Conservation (phyloP, 2,888 invertebrate species). For the Nematopogon swammerdamellus region DNA sequence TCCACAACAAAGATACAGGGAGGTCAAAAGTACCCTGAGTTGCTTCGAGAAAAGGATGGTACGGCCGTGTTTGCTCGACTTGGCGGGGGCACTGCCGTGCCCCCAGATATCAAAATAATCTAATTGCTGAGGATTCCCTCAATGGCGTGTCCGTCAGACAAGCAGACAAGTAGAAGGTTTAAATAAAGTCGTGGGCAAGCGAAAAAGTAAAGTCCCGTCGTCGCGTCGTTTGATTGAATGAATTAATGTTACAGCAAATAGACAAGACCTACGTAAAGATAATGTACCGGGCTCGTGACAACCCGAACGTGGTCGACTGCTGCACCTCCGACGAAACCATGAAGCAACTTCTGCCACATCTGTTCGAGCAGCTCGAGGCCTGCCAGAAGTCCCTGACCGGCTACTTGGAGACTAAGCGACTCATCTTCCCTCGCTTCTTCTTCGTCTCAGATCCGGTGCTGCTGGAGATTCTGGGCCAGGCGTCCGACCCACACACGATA, state of each 20-base stretch:
- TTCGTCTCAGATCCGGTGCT: conserved; percentile 89
- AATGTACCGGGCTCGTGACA: conserved; percentile 80
- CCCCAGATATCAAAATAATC: conserved; percentile 72
- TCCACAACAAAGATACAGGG: no score
- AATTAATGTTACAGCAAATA: conserved; percentile 55
- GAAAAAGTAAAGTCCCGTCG: no score
- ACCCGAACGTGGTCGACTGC: conserved; percentile 76
- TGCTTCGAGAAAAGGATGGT: no score
- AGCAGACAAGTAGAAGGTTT: no score
- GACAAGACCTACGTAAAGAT: conserved; percentile 87
- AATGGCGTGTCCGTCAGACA: no score
- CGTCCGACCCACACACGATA: conserved; percentile 83
- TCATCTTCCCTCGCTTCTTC: conserved; percentile 85
- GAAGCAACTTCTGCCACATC: conserved; percentile 72
- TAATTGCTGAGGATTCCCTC: conserved; percentile 74
- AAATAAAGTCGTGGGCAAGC: no score
- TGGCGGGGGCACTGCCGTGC: no score
- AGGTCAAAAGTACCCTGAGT: no score
- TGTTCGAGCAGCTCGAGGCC: conserved; percentile 81
- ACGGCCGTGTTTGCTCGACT: no score
- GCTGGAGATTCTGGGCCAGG: conserved; percentile 86
- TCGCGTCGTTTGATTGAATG: no score
- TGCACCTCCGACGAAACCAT: conserved; percentile 83
- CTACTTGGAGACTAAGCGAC: conserved; percentile 77
- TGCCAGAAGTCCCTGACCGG: conserved; percentile 89